Percentiles rank a stretch among this genome's conserved stretches.
These are phyloP conservation scores for Coccyzus lansbergi DNA, from an alignment of 2,797 vertebrate genomes.

Conservation along the genomic window DNA sequence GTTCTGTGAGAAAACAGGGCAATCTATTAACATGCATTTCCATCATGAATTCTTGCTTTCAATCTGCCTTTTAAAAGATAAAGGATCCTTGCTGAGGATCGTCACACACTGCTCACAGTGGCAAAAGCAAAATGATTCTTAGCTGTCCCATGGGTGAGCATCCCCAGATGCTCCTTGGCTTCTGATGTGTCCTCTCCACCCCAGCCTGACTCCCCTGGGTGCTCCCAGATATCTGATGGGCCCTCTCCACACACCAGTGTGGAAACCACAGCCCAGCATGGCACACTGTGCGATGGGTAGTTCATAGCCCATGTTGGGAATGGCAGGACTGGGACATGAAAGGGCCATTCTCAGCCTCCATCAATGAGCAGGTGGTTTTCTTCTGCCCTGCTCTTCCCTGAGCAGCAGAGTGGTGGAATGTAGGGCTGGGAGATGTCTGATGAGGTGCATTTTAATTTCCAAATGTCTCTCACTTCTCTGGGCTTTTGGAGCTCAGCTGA, in stretches of 20 bases:
- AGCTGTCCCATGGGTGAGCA: neutral
- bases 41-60: neutral
- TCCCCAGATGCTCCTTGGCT: too few relatives aligned
- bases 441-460: neutral
- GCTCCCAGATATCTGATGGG: too few relatives aligned
- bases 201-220: too few relatives aligned
- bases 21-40: neutral
- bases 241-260: neutral
- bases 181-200: too few relatives aligned
- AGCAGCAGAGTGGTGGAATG: neutral
- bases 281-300: neutral
- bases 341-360: neutral
- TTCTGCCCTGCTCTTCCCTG: neutral
- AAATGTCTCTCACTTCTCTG: neutral
- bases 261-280: neutral
- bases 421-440: neutral
- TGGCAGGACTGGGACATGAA: neutral
- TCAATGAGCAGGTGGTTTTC: neutral
- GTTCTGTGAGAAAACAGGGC: neutral
- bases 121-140: neutral
- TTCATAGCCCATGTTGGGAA: neutral
- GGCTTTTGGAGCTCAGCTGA: neutral
- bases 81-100: neutral
- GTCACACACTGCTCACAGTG: accelerated
- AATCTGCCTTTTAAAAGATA: neutral